Evolutionary conservation across 2,797 vertebrate species (phyloP), one percentile per base, ranked within the genome.

Genomic region (Paramormyrops hopkinsi): DNA sequence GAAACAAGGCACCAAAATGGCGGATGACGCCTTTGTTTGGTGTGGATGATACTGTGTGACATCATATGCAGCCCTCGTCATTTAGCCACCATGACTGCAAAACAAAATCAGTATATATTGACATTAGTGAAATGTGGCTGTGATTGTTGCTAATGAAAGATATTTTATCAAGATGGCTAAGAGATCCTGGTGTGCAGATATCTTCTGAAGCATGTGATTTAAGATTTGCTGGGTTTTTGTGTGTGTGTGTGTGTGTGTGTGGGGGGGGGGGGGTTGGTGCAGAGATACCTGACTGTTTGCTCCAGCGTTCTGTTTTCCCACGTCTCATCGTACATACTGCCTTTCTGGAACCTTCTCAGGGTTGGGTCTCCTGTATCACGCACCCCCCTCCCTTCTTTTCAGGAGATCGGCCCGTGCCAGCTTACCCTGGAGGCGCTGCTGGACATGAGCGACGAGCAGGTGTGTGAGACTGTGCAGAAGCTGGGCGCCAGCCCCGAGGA

Each of bases 401-500:
- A 99, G 98, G 97, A 99, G 91, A 97, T 99, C 48, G 92, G 95
- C 29, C 97, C 97, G 0, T 97, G 96, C 12, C 97, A 97, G 91
- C 94, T 99, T 94, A 98, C 97, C 88, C 95, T 99, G 93, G 98
- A 99, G 95, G 96, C 96, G 8, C 96, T 99, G 88, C 92, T 99
- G 92, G 97, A 98, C 88, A 97, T 98, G 98, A 96, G 94, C 0
- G 98, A 99, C 0, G 97, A 98, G 44, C 97, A 99, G 94, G 98
- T 99, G 93, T 97, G 97, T 46, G 97, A 97, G 91, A 96, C 96
- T 0, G 92, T 99, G 94, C 96, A 97, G 95, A 99, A 97, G 92
- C 99, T 97, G 0, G 98, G 98, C 69, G 98, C 97, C 93, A 99
- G 95, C 91, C 95, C 94, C 0, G 98, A 99, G 83, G 98, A 99